These are phyloP conservation scores for Meiosimyza platycephala DNA, from an alignment of 2,888 invertebrate species.

Conservation along the genomic window DNA sequence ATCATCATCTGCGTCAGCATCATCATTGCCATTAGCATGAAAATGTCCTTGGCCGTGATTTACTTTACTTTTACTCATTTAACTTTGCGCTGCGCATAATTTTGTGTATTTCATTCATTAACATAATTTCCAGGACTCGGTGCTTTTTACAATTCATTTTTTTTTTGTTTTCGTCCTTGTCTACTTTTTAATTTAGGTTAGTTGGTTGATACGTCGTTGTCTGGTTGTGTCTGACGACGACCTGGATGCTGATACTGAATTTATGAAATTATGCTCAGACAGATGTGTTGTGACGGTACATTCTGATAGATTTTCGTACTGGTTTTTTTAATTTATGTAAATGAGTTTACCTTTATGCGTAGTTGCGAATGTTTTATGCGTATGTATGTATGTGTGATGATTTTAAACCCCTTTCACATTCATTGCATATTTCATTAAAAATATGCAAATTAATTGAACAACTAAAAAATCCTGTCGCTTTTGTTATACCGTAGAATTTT, in stretches of 20 bases:
- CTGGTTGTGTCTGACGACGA: not conserved
- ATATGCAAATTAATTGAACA: constrained; percentile 58
- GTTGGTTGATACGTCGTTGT: not conserved
- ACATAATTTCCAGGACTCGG: constrained; percentile 28
- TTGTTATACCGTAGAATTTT: not conserved
- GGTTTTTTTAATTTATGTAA: constrained; percentile 32
- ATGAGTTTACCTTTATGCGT: constrained; percentile 30
- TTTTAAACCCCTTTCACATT: constrained; percentile 30
- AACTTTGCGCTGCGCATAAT: constrained; percentile 27
- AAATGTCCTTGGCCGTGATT: constrained; percentile 61
- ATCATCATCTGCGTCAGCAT: constrained; percentile 13
- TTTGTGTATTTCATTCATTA: constrained; percentile 39
- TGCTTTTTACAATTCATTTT: not conserved
- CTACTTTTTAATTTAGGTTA: constrained; percentile 25
- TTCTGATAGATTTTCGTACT: constrained; percentile 22
- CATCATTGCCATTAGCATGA: constrained; percentile 10
- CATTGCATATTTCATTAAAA: constrained; percentile 53
- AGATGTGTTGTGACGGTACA: constrained; percentile 10
- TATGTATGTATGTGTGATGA: constrained; percentile 6
- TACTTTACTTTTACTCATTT: constrained; percentile 33
- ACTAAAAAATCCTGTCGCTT: not conserved
- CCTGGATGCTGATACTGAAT: constrained; percentile 9
- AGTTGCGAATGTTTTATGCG: not conserved
- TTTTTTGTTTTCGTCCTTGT: not conserved
- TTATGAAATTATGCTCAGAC: constrained; percentile 1